These are phyloP conservation scores for Clarias macrocephalus DNA, from an alignment of 2,113 vertebrate species.

Conservation along the genomic window DNA sequence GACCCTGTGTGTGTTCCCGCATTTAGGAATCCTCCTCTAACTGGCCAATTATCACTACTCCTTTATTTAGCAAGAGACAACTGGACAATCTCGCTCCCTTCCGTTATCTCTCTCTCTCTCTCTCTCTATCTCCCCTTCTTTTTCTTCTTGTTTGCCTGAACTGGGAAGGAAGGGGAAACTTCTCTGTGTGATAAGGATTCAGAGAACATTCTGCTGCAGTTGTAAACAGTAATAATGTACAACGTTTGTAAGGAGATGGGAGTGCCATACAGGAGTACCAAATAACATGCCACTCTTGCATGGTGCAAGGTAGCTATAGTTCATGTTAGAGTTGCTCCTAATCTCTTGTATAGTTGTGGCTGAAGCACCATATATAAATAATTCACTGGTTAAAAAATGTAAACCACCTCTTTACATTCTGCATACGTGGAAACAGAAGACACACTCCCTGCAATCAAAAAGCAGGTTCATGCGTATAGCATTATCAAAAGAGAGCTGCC, in stretches of 20 bases:
- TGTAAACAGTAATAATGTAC: constrained; percentile 34
- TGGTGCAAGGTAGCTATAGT: not conserved
- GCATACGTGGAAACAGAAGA: not conserved
- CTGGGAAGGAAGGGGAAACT: constrained; percentile 50
- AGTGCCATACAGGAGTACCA: not conserved
- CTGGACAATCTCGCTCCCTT: not conserved
- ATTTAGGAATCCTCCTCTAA: constrained; percentile 15
- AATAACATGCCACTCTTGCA: not conserved
- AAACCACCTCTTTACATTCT: not conserved
- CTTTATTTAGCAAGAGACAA: constrained; percentile 15
- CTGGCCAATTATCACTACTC: constrained; percentile 21
- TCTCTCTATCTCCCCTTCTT: not conserved
- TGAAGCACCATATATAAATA: not conserved
- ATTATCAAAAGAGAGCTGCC: not conserved
- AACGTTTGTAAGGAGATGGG: constrained; percentile 20
- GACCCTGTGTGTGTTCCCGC: constrained; percentile 16
- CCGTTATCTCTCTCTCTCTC: not conserved
- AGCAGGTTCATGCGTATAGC: not conserved
- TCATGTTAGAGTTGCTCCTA: not conserved
- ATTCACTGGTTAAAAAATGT: not conserved
- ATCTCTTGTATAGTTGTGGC: not conserved
- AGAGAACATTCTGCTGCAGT: constrained; percentile 30
- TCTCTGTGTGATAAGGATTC: constrained; percentile 52
- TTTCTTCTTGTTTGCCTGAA: constrained; percentile 9
- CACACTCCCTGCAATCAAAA: not conserved